Evolutionary conservation across 2,797 vertebrate genomes (phyloP), one percentile per base, ranked within the genome.

Genomic region (Nyctibius grandis): DNA sequence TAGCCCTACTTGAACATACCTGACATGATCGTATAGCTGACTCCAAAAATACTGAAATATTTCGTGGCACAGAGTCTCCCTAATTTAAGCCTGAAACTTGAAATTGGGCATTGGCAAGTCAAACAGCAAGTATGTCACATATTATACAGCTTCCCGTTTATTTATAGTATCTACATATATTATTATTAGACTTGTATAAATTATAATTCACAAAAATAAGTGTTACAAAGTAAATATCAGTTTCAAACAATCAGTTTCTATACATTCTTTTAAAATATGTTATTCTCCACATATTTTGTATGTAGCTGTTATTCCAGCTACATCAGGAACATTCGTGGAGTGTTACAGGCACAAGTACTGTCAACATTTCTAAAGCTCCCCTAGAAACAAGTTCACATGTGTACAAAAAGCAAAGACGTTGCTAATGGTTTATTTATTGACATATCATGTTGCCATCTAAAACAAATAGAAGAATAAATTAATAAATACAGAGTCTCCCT

Each of bases 21-120:
- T 9, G 6, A n/a, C n/a, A 36, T 22, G 13, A 53, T 3, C 3
- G 0, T 15, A 45, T 2, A 11, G 12, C 34, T 53, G 61, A 15
- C 28, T 29, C 59, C 28, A 19, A 56, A 92, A 73, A 54, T 0
- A 67, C 4, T 33, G 26, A 26, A 51, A 45, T 6, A 26, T 33
- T 53, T 63, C 40, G 9, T 3, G 9, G 60, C 40, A 70, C 11
- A 11, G 19, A 11, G 2, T 17, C 15, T 33, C 36, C 40, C 42
- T 48, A 20, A 15, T 2, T 12, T 25, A 34, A 67, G 54, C 14
- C 63, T n/a, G 47, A 56, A 80, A 61, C 42, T 16, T 73, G 15
- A 64, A 68, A 51, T 0, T 23, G n/a, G 33, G 56, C 44, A 50
- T 0, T 25, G 44, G 25, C 26, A 79, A 93, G 17, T 33, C 65